phyloP scores from a whole-genome alignment of 2,797 vertebrate species.

The Epinephelus malabaricus region DNA sequence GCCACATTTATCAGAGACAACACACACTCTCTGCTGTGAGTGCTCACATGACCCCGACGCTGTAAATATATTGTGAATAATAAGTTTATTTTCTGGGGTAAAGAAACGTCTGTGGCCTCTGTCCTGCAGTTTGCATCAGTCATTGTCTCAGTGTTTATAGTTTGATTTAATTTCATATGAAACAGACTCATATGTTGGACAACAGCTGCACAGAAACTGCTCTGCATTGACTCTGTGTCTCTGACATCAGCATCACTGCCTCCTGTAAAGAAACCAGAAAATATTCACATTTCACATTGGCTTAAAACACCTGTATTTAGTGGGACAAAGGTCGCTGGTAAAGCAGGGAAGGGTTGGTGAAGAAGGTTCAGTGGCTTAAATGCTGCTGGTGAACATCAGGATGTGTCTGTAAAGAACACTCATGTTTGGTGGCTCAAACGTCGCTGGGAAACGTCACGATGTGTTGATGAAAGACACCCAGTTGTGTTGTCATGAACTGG shows the following conservation, averaged over 20 bases:
- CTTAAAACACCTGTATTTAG: too few relatives aligned
- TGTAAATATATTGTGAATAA: constrained; percentile 33
- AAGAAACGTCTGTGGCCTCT: background rate
- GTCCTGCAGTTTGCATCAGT: background rate
- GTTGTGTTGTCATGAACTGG: too few relatives aligned
- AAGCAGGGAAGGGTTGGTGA: too few relatives aligned
- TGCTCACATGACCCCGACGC: background rate
- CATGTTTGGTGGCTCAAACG: too few relatives aligned
- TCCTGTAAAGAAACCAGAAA: too few relatives aligned
- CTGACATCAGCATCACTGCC: background rate
- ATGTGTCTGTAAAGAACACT: too few relatives aligned
- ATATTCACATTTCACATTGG: too few relatives aligned
- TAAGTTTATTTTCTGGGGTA: background rate
- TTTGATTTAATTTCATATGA: background rate
- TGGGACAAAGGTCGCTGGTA: too few relatives aligned
- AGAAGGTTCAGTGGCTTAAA: too few relatives aligned
- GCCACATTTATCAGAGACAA: background rate
- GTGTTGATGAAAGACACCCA: too few relatives aligned
- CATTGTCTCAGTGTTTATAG: background rate
- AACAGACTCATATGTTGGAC: background rate
- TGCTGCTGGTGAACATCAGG: too few relatives aligned
- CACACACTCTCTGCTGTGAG: background rate
- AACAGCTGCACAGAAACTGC: background rate
- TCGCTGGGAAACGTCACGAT: too few relatives aligned
- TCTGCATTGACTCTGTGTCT: background rate